Evolutionary conservation across 2,797 vertebrate species (phyloP).

Genomic region (Cuculus canorus): DNA sequence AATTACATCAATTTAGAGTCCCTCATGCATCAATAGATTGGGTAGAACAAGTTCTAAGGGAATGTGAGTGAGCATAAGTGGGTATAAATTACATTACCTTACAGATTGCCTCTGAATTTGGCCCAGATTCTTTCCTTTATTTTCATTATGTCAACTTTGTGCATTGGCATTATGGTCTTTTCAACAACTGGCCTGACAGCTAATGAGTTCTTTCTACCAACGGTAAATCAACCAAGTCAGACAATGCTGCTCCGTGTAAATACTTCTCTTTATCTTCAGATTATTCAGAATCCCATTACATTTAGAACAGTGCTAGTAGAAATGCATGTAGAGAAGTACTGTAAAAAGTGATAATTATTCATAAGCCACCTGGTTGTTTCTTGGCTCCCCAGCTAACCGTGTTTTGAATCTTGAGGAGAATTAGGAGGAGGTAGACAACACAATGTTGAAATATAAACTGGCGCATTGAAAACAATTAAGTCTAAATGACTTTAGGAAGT

Average conservation of each 20-base stretch:
- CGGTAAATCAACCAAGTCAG: conserved; percentile 41
- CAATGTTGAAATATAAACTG: neutral
- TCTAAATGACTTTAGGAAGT: neutral
- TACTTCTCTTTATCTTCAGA: conserved; percentile 20
- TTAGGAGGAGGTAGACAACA: neutral
- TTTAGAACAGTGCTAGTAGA: conserved; percentile 27
- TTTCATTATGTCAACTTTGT: conserved; percentile 63
- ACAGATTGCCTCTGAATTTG: conserved; percentile 59
- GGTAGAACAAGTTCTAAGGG: conserved; percentile 50
- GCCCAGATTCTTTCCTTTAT: conserved; percentile 62
- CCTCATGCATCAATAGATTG: conserved; percentile 41
- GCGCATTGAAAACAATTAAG: neutral
- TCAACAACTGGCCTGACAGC: neutral
- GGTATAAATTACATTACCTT: conserved; percentile 65
- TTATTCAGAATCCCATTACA: conserved; percentile 1
- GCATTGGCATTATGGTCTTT: conserved; percentile 13
- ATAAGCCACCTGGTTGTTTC: conserved; percentile 5
- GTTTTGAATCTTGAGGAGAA: neutral
- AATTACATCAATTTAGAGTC: conserved; percentile 42
- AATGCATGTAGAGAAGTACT: neutral
- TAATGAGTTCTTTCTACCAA: conserved; percentile 6
- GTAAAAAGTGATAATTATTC: conserved; percentile 44
- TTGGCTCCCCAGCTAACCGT: neutral
- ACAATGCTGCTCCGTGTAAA: neutral
- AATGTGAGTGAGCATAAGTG: conserved; percentile 49